Evolutionary conservation across 1,140 invertebrate species (phyloP), one percentile per base, ranked within the genome.

Genomic region (Thaumatotibia leucotreta): DNA sequence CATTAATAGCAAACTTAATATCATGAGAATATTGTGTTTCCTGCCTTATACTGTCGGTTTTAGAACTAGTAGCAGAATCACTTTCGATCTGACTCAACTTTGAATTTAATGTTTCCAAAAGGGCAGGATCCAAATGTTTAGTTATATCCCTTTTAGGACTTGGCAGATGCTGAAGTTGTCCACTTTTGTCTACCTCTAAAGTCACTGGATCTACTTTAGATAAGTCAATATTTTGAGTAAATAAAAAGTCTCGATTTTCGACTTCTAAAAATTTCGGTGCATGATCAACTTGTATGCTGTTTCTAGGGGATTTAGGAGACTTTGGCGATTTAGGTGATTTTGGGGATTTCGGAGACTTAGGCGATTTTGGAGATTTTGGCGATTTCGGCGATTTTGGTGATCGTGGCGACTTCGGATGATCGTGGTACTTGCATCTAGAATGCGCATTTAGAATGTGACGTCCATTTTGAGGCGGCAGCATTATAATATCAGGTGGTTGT

Each of bases 61-160:
- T 92, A 1, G 94, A 94, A 75, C 93, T 94, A 1, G 94, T 94
- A 0, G 94, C 94, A 0, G 94, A 94, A 81, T 95, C 94, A 70
- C 94, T 94, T 86, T 95, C 94, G 52, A 95, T 95, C 83, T 94
- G 94, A 76, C 94, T 94, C 2, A 95, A 80, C 89, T 95, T 95
- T n/a, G 93, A 94, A 82, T 94, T 95, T 6, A 95, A 80, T 11
- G 94, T 93, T 79, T 95, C 94, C 32, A 95, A 81, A 27, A 94
- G 82, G 11, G 92, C 91, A 17, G 94, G 94, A 84, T 95, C 94
- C 71, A 95, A 93, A 65, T 89, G 89, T 73, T 93, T 93, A 4
- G 93, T 93, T 33, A 94, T 95, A 81, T 94, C 94, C 32, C 94
- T 83, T 74, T 94, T 94, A 3, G 94, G 94, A 80, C 94, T 94